phyloP scores from a whole-genome alignment of 2,888 invertebrate genomes.

The Dyspetes luteomarginatus region DNA sequence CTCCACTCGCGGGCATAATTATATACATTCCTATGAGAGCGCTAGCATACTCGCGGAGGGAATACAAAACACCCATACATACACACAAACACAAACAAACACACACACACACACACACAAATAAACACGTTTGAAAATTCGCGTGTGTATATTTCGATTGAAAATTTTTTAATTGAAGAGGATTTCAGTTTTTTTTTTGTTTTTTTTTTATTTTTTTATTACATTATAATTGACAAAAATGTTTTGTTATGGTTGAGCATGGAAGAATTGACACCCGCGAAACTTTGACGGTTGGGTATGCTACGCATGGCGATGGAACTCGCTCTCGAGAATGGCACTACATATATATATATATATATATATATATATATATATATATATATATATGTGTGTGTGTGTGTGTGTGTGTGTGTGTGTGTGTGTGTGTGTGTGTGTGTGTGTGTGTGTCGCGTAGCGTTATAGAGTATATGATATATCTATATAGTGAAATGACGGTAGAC shows the following conservation, averaged over 20 bases:
- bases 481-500: conserved; percentile 43
- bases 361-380: not conserved
- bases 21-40: conserved; percentile 51
- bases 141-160: conserved; percentile 31
- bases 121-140: not conserved
- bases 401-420: not conserved
- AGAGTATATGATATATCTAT: conserved; percentile 47
- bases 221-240: not conserved
- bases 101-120: not conserved
- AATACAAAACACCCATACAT: conserved; percentile 6
- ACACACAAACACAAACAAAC: not conserved
- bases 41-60: not conserved
- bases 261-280: no score
- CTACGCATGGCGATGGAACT: no score
- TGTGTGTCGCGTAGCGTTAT: conserved; percentile 28
- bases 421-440: not conserved
- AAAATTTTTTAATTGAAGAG: not conserved
- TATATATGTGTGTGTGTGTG: conserved; percentile 1
- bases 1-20: conserved; percentile 56
- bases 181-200: not conserved
- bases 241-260: no score
- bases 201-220: not conserved
- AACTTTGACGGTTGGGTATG: not conserved
- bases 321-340: conserved; percentile 9
- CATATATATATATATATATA: no score